These are phyloP conservation scores for Cavia porcellus DNA, from an alignment of 2,113 vertebrate species.

Conservation along the genomic window DNA sequence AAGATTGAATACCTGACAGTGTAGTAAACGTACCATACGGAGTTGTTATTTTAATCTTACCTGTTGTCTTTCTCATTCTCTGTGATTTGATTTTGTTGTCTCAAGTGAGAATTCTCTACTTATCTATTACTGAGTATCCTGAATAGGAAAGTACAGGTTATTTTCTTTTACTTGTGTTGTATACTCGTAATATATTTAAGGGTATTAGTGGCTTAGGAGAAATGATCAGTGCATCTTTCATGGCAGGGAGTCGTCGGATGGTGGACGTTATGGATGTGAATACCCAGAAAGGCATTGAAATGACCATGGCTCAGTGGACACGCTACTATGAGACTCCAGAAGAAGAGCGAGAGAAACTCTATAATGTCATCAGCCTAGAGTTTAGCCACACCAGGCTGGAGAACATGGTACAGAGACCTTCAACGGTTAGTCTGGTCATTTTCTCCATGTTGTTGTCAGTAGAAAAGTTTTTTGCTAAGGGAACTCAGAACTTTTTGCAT, in stretches of 20 bases:
- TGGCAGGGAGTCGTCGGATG: conserved; percentile 95
- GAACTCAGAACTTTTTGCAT: conserved; percentile 9
- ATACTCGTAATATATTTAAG: conserved; percentile 48
- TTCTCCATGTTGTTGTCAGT: neutral
- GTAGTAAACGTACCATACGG: neutral
- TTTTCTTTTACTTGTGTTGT: conserved; percentile 4
- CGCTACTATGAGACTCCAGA: conserved; percentile 97
- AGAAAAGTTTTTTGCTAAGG: neutral
- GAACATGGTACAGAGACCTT: conserved; percentile 97
- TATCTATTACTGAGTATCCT: conserved; percentile 10
- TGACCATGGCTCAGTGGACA: conserved; percentile 99
- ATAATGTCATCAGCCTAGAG: conserved; percentile 99
- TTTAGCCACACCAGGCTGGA: conserved; percentile 98
- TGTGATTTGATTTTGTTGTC: conserved; percentile 33
- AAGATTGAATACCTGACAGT: neutral
- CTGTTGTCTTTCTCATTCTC: conserved; percentile 3
- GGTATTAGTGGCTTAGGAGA: neutral
- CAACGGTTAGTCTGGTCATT: conserved; percentile 89
- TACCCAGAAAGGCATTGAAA: conserved; percentile 98
- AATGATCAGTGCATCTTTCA: conserved; percentile 53
- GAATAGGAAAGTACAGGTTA: conserved; percentile 7
- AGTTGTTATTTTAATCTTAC: neutral
- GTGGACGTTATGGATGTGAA: conserved; percentile 99
- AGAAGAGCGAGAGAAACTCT: conserved; percentile 96
- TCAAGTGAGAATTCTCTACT: neutral